These are phyloP conservation scores for Trochalopteron elliotii DNA, from an alignment of 2,113 vertebrate species.

Conservation along the genomic window DNA sequence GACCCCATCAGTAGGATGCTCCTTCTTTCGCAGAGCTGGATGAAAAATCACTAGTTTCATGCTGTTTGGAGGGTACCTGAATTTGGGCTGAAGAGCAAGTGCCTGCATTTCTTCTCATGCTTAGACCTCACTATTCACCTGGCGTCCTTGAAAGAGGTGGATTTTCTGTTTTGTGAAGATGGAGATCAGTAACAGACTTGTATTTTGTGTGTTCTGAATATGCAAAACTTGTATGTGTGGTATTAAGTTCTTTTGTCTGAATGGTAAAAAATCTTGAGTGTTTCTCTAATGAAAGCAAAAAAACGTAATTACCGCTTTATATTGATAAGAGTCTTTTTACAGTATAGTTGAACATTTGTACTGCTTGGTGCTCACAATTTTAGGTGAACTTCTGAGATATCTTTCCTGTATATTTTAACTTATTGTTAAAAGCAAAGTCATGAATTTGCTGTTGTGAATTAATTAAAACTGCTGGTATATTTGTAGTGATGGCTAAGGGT, in stretches of 20 bases:
- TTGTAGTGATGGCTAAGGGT: background rate
- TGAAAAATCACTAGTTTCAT: background rate
- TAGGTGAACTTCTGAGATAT: background rate
- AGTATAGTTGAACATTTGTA: background rate
- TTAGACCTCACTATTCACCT: background rate
- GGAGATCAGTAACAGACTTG: background rate
- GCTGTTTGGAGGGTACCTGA: background rate
- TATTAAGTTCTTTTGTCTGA: background rate
- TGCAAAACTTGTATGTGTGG: background rate
- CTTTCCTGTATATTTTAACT: background rate
- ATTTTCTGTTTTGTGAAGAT: background rate
- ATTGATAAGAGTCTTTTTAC: background rate
- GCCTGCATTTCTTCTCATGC: background rate
- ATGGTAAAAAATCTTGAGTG: background rate
- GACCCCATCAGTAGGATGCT: background rate
- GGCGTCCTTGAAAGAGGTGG: background rate
- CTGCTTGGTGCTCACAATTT: background rate
- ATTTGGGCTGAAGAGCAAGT: conserved; percentile 5
- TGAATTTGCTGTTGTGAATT: background rate
- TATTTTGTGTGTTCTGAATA: background rate
- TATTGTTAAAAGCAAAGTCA: background rate
- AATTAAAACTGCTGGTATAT: background rate
- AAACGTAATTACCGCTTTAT: background rate
- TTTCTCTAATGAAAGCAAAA: background rate
- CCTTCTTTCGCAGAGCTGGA: background rate